Percentiles rank a stretch among this genome's conserved stretches.
Conservation (phyloP, 2,797 vertebrate species). For the Sebastes melanostomus region DNA sequence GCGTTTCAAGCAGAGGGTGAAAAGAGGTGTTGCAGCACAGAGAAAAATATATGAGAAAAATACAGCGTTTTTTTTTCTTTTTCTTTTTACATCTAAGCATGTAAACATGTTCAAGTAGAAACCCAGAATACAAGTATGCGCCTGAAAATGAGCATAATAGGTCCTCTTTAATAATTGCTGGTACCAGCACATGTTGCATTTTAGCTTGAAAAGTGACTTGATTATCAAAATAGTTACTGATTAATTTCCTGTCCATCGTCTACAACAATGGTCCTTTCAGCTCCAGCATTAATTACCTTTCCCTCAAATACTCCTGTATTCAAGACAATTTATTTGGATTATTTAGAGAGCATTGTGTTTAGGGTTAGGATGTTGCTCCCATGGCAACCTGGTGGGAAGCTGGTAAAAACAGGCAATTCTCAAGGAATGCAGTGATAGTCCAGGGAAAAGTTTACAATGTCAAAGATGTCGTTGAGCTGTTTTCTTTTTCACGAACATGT, state of each 20-base stretch:
- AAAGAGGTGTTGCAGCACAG: too few relatives aligned
- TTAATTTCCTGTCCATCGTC: neutral
- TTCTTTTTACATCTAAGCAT: too few relatives aligned
- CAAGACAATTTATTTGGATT: neutral
- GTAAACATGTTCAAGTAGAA: too few relatives aligned
- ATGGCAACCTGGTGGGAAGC: neutral
- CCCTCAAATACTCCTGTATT: neutral
- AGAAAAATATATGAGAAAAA: too few relatives aligned
- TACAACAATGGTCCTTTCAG: conserved; percentile 3
- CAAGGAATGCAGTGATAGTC: neutral
- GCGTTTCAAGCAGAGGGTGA: too few relatives aligned
- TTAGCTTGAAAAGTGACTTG: neutral
- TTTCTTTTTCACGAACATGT: neutral
- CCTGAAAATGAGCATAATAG: too few relatives aligned
- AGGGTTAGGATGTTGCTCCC: neutral
- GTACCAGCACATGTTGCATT: neutral
- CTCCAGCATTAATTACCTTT: neutral
- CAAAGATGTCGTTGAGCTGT: neutral
- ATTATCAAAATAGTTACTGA: neutral
- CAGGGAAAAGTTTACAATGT: neutral
- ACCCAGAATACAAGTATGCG: too few relatives aligned
- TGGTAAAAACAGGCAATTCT: neutral
- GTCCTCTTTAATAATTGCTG: neutral
- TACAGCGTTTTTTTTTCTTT: too few relatives aligned
- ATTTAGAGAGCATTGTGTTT: neutral